Evolutionary conservation across 1,140 invertebrate genomes (phyloP).

Genomic region (Saccostrea glomerata): DNA sequence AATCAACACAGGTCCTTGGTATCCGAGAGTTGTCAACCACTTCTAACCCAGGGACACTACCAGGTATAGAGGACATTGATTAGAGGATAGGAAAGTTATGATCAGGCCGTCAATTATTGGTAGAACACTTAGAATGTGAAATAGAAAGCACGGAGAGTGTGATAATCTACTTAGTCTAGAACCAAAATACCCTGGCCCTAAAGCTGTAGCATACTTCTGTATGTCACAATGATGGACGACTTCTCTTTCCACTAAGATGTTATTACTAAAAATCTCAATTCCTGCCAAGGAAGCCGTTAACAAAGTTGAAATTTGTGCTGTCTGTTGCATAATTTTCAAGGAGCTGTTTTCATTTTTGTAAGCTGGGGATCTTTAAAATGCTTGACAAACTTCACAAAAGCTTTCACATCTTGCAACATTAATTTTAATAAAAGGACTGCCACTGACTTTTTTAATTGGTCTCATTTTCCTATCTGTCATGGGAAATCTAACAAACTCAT

Average conservation of each 20-base stretch:
- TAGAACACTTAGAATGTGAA: slow-evolving; percentile 19
- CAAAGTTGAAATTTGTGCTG: background rate
- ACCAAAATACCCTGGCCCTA: slow-evolving; percentile 14
- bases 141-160: background rate
- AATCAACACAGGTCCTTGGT: background rate
- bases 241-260: background rate
- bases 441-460: background rate
- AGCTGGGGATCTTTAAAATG: background rate
- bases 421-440: background rate
- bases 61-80: background rate
- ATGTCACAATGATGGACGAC: background rate
- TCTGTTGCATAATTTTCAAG: slow-evolving; percentile 34
- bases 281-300: background rate
- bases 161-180: slow-evolving; percentile 20
- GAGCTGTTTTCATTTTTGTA: slow-evolving; percentile 6
- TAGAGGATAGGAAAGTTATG: background rate
- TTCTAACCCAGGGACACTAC: background rate
- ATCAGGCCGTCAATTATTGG: background rate
- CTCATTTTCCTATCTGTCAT: slow-evolving; percentile 1
- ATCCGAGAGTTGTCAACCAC: slow-evolving; percentile 19
- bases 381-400: slow-evolving; percentile 5
- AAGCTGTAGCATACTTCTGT: background rate
- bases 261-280: background rate
- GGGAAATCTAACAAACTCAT: slow-evolving; percentile 4
- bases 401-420: slow-evolving; percentile 22